Evolutionary conservation across 2,113 vertebrate genomes (phyloP), one percentile per base, ranked within the genome.

Genomic region (Paralichthys olivaceus): DNA sequence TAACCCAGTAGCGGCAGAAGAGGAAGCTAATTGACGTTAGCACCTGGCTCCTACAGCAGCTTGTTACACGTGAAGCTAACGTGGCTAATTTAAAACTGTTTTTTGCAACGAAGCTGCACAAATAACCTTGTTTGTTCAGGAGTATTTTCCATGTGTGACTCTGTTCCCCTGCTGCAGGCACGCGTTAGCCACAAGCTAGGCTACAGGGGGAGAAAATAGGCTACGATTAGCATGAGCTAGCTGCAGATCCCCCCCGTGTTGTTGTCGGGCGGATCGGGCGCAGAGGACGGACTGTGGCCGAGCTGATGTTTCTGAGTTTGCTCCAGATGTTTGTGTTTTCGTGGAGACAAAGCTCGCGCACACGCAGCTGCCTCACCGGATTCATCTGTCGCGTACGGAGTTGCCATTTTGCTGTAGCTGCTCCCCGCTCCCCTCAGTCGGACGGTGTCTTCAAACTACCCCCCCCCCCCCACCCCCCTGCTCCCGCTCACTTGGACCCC

Each of bases 331-430:
- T 45, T 51, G 54, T 45, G 54, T 25, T 29, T 68, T 62, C 2
- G 13, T 1, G 11, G 2, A 20, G 26, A 79, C 57, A 74, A 77
- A 54, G 29, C 64, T 34, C 51, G 59, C n/a, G 19, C 77, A 80
- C 80, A 83, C 77, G 69, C 75, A 68, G n/a, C 80, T 87, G 90
- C 80, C 96, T 96, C 94, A 97, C 97, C 97, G 83, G 96, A 97
- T 73, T 98, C 97, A 90, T 97, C 97, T 87, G 95, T 95, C 81
- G 96, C 95, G 96, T 97, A 98, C 92, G 96, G 96, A 94, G 96
- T 97, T 93, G 97, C 96, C 97, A 98, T 98, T 95, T 97, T 97
- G 94, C 87, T 69, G 59, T 22, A 64, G 63, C 51, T 15, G 61
- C 40, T 64, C n/a, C 37, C 37, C 32, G 69, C 68, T 75, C 69